Evolutionary conservation across 2,113 vertebrate genomes (phyloP).

Genomic region (Oncorhynchus nerka): DNA sequence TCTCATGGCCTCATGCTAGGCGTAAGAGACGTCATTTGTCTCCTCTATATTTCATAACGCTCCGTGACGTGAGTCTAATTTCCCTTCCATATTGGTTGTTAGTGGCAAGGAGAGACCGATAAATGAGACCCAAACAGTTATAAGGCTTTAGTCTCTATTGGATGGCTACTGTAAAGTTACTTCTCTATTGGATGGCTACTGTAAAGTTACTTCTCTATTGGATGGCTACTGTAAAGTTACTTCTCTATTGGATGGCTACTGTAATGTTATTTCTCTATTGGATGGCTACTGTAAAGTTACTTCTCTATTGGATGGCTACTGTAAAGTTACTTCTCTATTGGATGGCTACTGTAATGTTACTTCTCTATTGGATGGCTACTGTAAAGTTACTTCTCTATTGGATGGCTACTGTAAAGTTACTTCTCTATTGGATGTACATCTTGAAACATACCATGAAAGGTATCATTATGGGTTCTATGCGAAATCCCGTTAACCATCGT

Average conservation of each 20-base stretch:
- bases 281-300: not conserved
- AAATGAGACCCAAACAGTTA: conserved; percentile 67
- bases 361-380: too few relatives aligned
- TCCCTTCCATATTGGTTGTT: conserved; percentile 46
- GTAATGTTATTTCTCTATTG: conserved; percentile 11
- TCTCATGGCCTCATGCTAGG: conserved; percentile 47
- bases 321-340: conserved; percentile 10
- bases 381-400: conserved; percentile 14
- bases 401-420: not conserved
- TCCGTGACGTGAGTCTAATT: conserved; percentile 49
- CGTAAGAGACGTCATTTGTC: conserved; percentile 36
- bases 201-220: conserved; percentile 8
- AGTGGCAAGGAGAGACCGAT: conserved; percentile 50
- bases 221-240: not conserved
- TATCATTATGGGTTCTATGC: not conserved
- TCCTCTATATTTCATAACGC: conserved; percentile 49
- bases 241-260: too few relatives aligned
- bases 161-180: not conserved
- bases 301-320: too few relatives aligned
- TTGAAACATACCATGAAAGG: not conserved
- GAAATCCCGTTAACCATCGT: not conserved
- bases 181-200: too few relatives aligned
- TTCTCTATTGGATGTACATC: too few relatives aligned
- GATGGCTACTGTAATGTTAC: not conserved
- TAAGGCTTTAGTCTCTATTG: conserved; percentile 53